Evolutionary conservation across 2,888 invertebrate genomes (phyloP).

Genomic region (Eretmocerus hayati): DNA sequence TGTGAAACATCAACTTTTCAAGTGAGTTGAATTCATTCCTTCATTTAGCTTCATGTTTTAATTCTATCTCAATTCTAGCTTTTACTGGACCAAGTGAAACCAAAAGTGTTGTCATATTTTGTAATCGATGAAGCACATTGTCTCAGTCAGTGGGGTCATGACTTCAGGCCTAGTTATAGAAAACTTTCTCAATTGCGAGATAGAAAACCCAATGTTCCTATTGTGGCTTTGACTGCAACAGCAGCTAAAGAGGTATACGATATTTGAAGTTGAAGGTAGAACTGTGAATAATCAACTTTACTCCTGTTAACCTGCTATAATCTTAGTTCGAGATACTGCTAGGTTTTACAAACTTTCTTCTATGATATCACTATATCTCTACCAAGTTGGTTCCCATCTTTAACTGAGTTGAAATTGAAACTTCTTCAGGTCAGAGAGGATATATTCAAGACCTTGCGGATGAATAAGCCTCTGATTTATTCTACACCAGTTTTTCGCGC

Average conservation of each 20-base stretch:
- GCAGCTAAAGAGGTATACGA: constrained; percentile 60
- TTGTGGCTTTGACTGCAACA: constrained; percentile 94
- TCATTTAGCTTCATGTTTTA: not conserved
- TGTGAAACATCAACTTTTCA: constrained; percentile 59
- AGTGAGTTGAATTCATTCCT: constrained; percentile 25
- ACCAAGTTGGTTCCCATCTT: no score
- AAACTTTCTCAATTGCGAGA: constrained; percentile 70
- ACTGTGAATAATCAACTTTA: no score
- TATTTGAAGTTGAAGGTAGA: not conserved
- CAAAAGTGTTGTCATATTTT: constrained; percentile 63
- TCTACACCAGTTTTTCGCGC: constrained; percentile 83
- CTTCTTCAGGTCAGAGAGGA: constrained; percentile 50
- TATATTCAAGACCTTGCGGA: constrained; percentile 66
- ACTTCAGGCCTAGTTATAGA: constrained; percentile 91
- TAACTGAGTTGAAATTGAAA: not conserved
- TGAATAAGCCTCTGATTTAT: constrained; percentile 65
- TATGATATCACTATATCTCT: no score
- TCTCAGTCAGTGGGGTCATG: constrained; percentile 98
- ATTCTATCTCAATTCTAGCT: constrained; percentile 8
- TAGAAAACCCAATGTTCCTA: constrained; percentile 58
- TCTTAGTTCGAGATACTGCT: no score
- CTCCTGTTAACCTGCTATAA: no score
- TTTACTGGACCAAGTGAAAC: constrained; percentile 17
- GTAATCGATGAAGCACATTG: constrained; percentile 98
- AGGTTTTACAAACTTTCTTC: no score